These are phyloP conservation scores for Centruroides sculpturatus DNA, from an alignment of 1,140 invertebrate genomes.

Conservation along the genomic window DNA sequence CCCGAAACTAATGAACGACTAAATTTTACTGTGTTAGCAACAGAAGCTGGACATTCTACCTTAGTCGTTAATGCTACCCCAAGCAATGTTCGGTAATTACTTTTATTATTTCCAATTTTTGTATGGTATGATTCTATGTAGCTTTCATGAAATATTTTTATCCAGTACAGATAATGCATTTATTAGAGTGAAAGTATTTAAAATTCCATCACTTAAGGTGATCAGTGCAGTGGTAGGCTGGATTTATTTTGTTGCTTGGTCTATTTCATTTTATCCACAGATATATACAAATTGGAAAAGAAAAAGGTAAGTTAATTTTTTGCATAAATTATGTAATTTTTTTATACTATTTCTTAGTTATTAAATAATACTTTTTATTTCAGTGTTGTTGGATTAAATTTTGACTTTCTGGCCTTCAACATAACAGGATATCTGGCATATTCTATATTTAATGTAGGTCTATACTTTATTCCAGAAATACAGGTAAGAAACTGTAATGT, in stretches of 20 bases:
- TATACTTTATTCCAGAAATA: constrained; percentile 62
- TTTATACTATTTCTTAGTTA: not conserved
- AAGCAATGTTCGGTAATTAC: constrained; percentile 8
- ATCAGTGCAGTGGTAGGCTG: constrained; percentile 82
- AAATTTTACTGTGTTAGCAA: not conserved
- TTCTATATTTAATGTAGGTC: constrained; percentile 77
- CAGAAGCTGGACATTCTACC: constrained; percentile 14
- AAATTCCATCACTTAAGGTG: constrained; percentile 46
- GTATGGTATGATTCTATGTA: no score
- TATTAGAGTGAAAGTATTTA: constrained; percentile 54
- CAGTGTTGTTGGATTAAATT: constrained; percentile 90
- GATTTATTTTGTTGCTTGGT: constrained; percentile 97
- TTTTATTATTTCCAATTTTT: no score
- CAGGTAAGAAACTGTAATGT: constrained; percentile 59
- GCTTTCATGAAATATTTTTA: constrained; percentile 18
- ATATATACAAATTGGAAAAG: constrained; percentile 78
- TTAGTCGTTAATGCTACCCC: constrained; percentile 4
- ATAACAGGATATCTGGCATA: constrained; percentile 87
- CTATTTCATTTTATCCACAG: constrained; percentile 96
- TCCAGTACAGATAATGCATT: constrained; percentile 50
- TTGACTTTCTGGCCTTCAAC: constrained; percentile 88
- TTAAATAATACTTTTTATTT: constrained; percentile 25
- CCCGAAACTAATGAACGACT: not conserved
- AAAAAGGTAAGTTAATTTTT: constrained; percentile 48
- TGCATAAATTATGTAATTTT: no score